Conservation (phyloP, 2,113 vertebrate genomes). For the Leptobrachium ailaonicum region DNA sequence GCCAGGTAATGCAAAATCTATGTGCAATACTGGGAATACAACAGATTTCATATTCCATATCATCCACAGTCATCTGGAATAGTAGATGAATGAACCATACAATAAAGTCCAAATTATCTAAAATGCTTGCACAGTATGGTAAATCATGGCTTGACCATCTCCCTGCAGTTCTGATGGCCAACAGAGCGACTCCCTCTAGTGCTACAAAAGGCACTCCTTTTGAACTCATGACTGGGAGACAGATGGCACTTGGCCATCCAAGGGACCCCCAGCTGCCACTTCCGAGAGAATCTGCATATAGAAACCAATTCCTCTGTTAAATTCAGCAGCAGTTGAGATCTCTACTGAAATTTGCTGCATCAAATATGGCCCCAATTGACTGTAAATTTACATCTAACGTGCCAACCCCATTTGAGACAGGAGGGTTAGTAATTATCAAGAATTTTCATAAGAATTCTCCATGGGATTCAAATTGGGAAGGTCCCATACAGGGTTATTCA, state of each 20-base stretch:
- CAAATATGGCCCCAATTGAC: too few relatives aligned
- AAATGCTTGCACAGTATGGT: neutral
- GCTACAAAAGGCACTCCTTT: neutral
- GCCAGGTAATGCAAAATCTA: neutral
- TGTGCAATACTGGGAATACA: neutral
- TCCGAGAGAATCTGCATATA: neutral
- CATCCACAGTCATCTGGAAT: neutral
- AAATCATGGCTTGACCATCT: neutral
- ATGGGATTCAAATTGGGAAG: too few relatives aligned
- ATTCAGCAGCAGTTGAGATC: neutral
- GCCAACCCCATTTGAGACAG: too few relatives aligned
- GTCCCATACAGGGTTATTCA: too few relatives aligned
- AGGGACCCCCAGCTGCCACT: neutral
- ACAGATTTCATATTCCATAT: constrained; percentile 4
- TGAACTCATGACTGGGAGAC: constrained; percentile 1
- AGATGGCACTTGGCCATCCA: neutral
- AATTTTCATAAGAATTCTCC: too few relatives aligned
- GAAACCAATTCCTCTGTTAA: neutral
- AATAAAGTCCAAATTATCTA: neutral
- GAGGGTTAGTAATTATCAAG: too few relatives aligned
- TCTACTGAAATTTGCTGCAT: too few relatives aligned
- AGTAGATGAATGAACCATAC: neutral
- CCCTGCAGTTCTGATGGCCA: neutral
- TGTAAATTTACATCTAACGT: too few relatives aligned
- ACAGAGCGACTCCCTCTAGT: neutral